These are phyloP conservation scores for Myiotriccus ornatus DNA, from an alignment of 2,797 vertebrate species.

Conservation along the genomic window DNA sequence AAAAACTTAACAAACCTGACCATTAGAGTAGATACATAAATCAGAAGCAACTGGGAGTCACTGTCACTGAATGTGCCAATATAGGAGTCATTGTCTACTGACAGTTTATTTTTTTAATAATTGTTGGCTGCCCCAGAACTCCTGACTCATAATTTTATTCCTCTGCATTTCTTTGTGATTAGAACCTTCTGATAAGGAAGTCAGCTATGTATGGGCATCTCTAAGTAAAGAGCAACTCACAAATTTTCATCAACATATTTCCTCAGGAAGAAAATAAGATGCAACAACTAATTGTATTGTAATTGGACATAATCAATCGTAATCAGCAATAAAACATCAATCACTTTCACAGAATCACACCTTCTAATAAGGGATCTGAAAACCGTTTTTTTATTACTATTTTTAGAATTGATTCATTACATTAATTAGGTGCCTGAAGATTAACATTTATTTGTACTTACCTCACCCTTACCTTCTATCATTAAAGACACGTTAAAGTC, in stretches of 20 bases:
- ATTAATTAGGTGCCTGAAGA: conserved; percentile 64
- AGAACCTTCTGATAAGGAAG: background rate
- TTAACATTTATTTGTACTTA: conserved; percentile 66
- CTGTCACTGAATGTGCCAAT: background rate
- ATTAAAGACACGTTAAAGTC: conserved; percentile 50
- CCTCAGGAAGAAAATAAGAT: background rate
- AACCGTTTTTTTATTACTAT: conserved; percentile 31
- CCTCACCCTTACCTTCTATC: conserved; percentile 42
- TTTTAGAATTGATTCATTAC: conserved; percentile 67
- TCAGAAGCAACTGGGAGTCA: background rate
- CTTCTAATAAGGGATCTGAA: conserved; percentile 22
- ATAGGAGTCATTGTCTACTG: background rate
- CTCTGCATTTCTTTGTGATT: background rate
- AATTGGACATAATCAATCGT: conserved; percentile 11
- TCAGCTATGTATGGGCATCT: background rate
- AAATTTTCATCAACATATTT: background rate
- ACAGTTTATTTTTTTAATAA: background rate
- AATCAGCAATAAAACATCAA: background rate
- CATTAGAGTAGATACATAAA: background rate
- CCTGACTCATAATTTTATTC: background rate
- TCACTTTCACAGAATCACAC: background rate
- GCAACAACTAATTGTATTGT: background rate
- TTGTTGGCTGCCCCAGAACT: background rate
- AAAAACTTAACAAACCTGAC: background rate
- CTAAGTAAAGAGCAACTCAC: background rate